A percentile compares a stretch with the other conserved stretches of the same genome.
These are phyloP conservation scores for Linepithema humile DNA, from an alignment of 1,140 invertebrate species.

Conservation along the genomic window DNA sequence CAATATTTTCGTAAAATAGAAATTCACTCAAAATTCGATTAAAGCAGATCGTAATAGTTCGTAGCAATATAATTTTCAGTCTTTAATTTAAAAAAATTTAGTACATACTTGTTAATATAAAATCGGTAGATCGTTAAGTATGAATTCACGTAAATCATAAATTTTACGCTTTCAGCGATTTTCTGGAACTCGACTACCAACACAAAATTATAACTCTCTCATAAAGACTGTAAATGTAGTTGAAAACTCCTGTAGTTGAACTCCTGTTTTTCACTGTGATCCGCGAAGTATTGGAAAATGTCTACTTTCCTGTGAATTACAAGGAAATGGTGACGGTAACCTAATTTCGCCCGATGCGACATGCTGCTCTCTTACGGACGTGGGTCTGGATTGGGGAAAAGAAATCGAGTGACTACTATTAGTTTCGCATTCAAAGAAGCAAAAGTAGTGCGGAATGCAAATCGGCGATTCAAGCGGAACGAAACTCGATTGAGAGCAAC, in stretches of 20 bases:
- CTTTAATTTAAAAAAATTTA: background rate
- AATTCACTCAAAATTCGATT: no score
- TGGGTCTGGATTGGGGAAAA: background rate
- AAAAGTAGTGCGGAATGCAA: slow-evolving; percentile 15
- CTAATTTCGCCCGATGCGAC: slow-evolving; percentile 32
- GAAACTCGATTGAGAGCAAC: slow-evolving; percentile 47
- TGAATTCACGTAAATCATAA: background rate
- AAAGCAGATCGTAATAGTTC: background rate
- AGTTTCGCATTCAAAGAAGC: slow-evolving; percentile 38
- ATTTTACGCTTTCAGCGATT: background rate
- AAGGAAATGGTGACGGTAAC: slow-evolving; percentile 12
- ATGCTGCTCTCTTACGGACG: background rate
- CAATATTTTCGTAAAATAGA: no score
- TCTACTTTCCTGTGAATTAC: slow-evolving; percentile 30
- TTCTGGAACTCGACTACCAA: background rate
- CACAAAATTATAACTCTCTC: slow-evolving; percentile 6
- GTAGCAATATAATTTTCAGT: background rate
- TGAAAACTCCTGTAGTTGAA: background rate
- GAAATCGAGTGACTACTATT: slow-evolving; percentile 45
- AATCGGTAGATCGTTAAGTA: background rate
- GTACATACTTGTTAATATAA: background rate
- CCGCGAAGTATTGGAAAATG: slow-evolving; percentile 1
- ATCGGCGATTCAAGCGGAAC: slow-evolving; percentile 32
- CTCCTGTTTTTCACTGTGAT: slow-evolving; percentile 5
- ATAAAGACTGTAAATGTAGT: background rate